Percentiles rank a stretch among this genome's conserved stretches.
These are phyloP conservation scores for Phocides pigmalion DNA, from an alignment of 1,140 invertebrate species.

Conservation along the genomic window DNA sequence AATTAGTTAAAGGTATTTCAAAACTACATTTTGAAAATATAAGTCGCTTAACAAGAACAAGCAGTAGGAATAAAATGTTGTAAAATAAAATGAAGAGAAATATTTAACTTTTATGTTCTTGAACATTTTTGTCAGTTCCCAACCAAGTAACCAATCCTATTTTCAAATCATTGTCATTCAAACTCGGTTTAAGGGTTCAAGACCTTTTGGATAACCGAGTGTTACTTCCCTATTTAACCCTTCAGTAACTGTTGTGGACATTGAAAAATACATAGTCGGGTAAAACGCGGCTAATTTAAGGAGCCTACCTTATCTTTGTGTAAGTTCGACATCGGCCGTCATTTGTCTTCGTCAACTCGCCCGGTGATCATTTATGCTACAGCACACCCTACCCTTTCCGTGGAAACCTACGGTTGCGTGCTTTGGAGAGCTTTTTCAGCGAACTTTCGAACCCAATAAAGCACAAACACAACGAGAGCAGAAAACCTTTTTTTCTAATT, in stretches of 20 bases:
- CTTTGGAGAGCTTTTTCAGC: neutral
- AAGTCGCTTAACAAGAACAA: too few relatives aligned
- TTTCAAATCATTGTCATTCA: too few relatives aligned
- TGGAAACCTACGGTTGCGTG: conserved; percentile 50
- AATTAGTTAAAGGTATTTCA: too few relatives aligned
- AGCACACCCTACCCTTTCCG: conserved; percentile 80
- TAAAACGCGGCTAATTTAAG: conserved; percentile 79
- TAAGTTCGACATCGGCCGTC: conserved; percentile 75
- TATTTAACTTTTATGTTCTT: too few relatives aligned
- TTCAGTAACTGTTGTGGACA: conserved; percentile 47
- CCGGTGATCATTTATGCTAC: conserved; percentile 81
- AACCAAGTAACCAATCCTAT: too few relatives aligned
- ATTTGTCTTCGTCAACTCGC: conserved; percentile 80
- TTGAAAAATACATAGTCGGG: conserved; percentile 66
- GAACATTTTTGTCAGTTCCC: too few relatives aligned
- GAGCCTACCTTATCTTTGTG: conserved; percentile 80
- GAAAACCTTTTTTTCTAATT: too few relatives aligned
- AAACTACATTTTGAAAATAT: too few relatives aligned
- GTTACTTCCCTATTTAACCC: conserved; percentile 41
- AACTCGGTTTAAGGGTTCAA: neutral
- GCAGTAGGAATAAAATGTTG: too few relatives aligned
- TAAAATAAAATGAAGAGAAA: too few relatives aligned
- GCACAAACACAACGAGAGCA: too few relatives aligned
- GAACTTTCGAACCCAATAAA: too few relatives aligned
- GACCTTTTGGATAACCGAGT: neutral